phyloP scores from a whole-genome alignment of 1,140 invertebrate species.

The Leptinotarsa defecta region DNA sequence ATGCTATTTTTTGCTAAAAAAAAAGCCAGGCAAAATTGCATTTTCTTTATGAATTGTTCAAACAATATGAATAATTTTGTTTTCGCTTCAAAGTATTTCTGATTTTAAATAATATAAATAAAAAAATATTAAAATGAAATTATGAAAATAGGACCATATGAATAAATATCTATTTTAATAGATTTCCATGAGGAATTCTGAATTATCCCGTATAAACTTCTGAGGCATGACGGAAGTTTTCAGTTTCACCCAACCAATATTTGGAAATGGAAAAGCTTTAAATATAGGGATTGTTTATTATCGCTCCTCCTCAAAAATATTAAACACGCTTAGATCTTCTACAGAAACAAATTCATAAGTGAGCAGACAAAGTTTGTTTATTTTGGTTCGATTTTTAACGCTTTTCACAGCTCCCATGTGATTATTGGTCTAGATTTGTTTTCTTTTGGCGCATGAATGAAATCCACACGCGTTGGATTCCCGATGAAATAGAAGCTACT shows the following conservation, averaged over 20 bases:
- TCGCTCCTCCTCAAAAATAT: neutral
- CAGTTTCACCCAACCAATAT: neutral
- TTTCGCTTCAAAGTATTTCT: too few species aligned
- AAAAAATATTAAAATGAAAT: too few species aligned
- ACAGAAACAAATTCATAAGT: constrained; percentile 9
- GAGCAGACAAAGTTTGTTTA: neutral
- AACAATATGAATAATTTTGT: too few species aligned
- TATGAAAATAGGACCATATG: too few species aligned
- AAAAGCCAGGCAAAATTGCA: too few species aligned
- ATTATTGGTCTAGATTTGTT: constrained; percentile 1
- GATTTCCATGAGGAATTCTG: neutral
- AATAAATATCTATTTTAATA: too few species aligned
- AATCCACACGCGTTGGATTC: neutral
- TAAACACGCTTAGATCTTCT: neutral
- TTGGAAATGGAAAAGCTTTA: neutral
- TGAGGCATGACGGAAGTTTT: neutral
- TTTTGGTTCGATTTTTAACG: constrained; percentile 2
- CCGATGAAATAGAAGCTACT: constrained; percentile 6
- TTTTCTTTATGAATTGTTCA: too few species aligned
- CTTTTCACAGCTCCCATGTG: constrained; percentile 5
- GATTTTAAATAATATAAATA: too few species aligned
- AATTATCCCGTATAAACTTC: neutral
- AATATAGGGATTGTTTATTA: constrained; percentile 3
- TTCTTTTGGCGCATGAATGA: neutral
- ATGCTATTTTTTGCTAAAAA: too few species aligned